phyloP scores from a whole-genome alignment of 2,113 vertebrate genomes.

The Nerophis ophidion region DNA sequence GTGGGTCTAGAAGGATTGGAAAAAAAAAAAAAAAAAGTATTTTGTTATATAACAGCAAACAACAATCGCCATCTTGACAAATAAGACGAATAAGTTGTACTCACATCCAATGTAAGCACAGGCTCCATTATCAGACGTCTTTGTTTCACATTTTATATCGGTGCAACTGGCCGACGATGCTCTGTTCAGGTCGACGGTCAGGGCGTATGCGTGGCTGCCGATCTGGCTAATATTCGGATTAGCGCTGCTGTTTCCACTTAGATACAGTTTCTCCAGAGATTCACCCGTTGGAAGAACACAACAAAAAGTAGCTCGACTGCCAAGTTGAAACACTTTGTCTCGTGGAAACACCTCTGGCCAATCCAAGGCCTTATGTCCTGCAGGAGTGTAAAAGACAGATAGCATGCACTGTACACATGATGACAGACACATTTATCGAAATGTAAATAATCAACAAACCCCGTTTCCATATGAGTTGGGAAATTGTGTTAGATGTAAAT shows the following conservation, averaged over 20 bases:
- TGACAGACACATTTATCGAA: background rate
- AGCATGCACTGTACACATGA: background rate
- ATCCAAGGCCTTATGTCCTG: background rate
- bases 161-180: accelerated
- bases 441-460: too few relatives aligned
- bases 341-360: conserved; percentile 27
- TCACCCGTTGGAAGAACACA: conserved; percentile 37
- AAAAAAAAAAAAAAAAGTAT: background rate
- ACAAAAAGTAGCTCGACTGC: conserved; percentile 55
- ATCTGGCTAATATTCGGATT: background rate
- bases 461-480: too few relatives aligned
- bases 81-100: conserved; percentile 14
- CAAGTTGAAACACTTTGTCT: conserved; percentile 37
- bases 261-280: background rate
- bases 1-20: conserved; percentile 40
- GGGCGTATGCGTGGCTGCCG: conserved; percentile 3
- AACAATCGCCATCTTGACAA: background rate
- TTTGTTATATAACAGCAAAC: too few relatives aligned
- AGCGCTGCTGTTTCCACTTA: accelerated
- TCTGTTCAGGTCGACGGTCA: conserved; percentile 15
- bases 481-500: too few relatives aligned
- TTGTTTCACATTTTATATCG: conserved; percentile 7
- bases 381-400: background rate
- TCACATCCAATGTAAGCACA: conserved; percentile 36
- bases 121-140: accelerated